A percentile compares a stretch with the other conserved stretches of the same genome.
Conservation (phyloP, 2,113 vertebrate genomes). For the Erinaceus europaeus region DNA sequence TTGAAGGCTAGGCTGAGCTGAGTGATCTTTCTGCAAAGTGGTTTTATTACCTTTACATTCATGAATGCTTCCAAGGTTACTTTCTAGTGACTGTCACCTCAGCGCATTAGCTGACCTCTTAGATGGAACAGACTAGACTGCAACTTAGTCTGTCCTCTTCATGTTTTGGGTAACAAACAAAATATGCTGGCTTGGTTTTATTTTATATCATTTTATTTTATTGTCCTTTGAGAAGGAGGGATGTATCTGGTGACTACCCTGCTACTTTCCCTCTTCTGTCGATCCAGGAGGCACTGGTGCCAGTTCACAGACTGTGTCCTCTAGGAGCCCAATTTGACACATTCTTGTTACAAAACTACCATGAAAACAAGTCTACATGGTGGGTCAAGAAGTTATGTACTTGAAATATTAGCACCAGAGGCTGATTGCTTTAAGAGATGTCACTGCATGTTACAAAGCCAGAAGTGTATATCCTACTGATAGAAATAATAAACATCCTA, state of each 20-base stretch:
- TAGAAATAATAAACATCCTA: neutral
- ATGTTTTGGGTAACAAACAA: neutral
- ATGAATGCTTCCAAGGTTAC: too few relatives aligned
- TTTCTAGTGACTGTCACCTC: too few relatives aligned
- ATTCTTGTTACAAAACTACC: neutral
- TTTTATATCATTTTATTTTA: too few relatives aligned
- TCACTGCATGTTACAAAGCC: neutral
- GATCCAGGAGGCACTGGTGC: neutral
- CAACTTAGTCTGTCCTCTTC: neutral
- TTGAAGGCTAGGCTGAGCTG: neutral
- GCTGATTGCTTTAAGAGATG: neutral
- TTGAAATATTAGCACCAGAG: neutral
- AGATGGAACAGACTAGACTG: neutral
- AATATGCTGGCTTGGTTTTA: neutral
- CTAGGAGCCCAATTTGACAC: neutral
- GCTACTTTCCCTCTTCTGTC: neutral
- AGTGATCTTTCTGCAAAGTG: neutral
- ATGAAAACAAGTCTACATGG: neutral
- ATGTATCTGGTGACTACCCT: neutral
- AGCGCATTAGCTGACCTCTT: neutral
- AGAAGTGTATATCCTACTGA: neutral
- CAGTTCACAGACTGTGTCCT: neutral
- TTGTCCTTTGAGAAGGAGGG: neutral
- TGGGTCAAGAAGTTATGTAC: neutral
- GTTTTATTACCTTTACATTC: neutral